A percentile compares a stretch with the other conserved stretches of the same genome.
phyloP scores from a whole-genome alignment of 2,113 vertebrate species.

The Elephantulus edwardii region DNA sequence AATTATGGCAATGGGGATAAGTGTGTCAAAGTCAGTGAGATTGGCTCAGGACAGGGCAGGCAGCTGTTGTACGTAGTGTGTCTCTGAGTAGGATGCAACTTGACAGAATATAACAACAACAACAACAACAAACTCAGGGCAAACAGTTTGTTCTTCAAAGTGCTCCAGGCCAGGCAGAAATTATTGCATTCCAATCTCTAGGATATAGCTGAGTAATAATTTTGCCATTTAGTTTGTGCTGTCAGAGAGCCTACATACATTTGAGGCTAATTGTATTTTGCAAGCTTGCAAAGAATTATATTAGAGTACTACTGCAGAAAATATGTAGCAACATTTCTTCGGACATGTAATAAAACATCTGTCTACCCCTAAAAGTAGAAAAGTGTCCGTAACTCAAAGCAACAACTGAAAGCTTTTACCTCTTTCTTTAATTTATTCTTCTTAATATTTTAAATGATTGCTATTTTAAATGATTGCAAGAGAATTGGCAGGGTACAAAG shows the following conservation, averaged over 20 bases:
- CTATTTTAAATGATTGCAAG: neutral
- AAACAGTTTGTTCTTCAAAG: neutral
- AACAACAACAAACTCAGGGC: neutral
- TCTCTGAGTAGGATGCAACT: no score
- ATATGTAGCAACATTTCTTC: neutral
- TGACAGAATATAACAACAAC: no score
- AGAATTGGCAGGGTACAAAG: neutral
- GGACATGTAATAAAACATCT: constrained; percentile 5
- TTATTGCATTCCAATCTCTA: neutral
- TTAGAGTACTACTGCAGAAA: neutral
- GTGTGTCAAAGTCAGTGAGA: no score
- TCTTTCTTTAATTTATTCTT: neutral
- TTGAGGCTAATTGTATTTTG: neutral
- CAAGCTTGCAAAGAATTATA: neutral
- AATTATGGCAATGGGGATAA: no score
- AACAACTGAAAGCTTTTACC: neutral
- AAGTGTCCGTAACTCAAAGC: neutral
- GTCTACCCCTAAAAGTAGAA: neutral
- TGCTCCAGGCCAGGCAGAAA: neutral
- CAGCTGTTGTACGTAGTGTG: no score
- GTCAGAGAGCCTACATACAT: neutral
- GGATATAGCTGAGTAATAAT: neutral
- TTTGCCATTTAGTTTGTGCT: neutral
- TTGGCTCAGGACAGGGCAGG: no score
- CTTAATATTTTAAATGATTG: neutral